phyloP scores from a whole-genome alignment of 1,140 invertebrate genomes.

The Eubasilissa regina region DNA sequence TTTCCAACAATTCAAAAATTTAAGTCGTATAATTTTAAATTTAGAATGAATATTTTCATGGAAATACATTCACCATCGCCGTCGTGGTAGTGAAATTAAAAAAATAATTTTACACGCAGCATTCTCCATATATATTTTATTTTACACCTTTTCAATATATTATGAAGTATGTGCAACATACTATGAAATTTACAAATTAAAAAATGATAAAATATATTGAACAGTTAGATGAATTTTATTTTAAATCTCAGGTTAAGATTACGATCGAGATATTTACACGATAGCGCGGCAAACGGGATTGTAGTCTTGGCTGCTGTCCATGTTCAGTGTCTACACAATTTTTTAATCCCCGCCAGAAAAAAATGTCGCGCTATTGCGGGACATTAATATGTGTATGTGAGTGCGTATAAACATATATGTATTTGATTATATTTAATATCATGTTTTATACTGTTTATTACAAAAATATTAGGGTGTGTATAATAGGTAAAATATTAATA shows the following conservation, averaged over 20 bases:
- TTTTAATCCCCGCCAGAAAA: slow-evolving; percentile 5
- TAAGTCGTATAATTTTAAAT: too few species aligned
- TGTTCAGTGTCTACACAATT: slow-evolving; percentile 20
- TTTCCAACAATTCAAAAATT: too few species aligned
- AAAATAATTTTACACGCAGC: too few species aligned
- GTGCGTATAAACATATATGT: slow-evolving; percentile 47
- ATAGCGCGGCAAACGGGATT: neutral
- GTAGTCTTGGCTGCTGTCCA: neutral
- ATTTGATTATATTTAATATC: slow-evolving; percentile 57
- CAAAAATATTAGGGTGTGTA: slow-evolving; percentile 57
- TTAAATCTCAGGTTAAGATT: too few species aligned
- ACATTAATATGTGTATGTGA: slow-evolving; percentile 44
- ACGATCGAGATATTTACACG: too few species aligned
- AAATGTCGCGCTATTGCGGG: slow-evolving; percentile 30
- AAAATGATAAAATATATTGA: neutral
- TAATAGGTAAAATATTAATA: slow-evolving; percentile 47
- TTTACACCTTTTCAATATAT: too few species aligned
- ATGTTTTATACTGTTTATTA: slow-evolving; percentile 60
- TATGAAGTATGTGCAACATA: too few species aligned
- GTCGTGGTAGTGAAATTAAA: too few species aligned
- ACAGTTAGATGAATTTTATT: slow-evolving; percentile 14
- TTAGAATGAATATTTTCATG: too few species aligned
- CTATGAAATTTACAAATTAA: too few species aligned
- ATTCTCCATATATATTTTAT: too few species aligned
- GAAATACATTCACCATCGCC: too few species aligned